Evolutionary conservation across 2,113 vertebrate genomes (phyloP).

Genomic region (Labeo rohita): DNA sequence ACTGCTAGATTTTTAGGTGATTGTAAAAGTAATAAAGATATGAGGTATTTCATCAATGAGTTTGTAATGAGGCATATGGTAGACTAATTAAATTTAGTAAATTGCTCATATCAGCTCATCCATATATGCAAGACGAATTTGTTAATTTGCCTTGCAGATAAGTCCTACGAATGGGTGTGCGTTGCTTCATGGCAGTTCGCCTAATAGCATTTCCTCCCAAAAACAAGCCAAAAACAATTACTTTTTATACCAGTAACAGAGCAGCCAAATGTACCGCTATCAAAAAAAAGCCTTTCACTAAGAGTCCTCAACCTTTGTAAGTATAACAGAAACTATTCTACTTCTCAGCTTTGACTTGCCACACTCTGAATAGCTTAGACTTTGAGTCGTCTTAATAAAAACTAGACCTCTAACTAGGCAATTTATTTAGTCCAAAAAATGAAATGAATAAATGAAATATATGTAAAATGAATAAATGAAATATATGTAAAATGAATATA

Average conservation of each 20-base stretch:
- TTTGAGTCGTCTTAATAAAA: background rate
- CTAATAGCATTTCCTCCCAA: background rate
- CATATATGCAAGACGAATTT: background rate
- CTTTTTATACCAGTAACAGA: background rate
- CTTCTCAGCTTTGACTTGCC: background rate
- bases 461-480: too few species aligned
- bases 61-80: background rate
- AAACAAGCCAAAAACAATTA: background rate
- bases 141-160: background rate
- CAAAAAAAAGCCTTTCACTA: background rate
- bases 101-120: conserved; percentile 13
- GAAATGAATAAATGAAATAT: background rate
- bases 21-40: background rate
- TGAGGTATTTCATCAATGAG: background rate
- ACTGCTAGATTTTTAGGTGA: background rate
- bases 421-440: background rate
- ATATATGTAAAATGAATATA: too few species aligned
- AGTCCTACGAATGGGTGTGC: background rate
- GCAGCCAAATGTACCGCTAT: background rate
- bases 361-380: background rate
- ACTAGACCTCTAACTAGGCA: too few species aligned
- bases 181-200: background rate
- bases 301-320: background rate
- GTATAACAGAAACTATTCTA: background rate
- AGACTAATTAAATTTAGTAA: background rate